These are phyloP conservation scores for Hydractinia symbiolongicarpus DNA, from an alignment of 30 jellyfish, hydroid and myxozoan species.

Conservation along the genomic window DNA sequence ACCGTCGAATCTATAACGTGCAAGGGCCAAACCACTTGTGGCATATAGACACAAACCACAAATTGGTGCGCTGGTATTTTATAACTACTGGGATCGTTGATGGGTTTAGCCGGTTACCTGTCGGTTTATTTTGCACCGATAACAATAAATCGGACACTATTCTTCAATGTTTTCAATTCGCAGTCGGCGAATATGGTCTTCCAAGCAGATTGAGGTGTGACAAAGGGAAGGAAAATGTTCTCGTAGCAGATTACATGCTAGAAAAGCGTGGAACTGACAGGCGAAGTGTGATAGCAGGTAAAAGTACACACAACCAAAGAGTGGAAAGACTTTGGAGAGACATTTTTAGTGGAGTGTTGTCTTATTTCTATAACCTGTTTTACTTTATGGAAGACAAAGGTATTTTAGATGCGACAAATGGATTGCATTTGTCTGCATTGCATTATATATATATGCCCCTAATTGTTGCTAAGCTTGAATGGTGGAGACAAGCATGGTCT, in stretches of 20 bases:
- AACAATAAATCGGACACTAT: slow-evolving; percentile 24
- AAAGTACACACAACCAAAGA: neutral
- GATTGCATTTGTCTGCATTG: no score
- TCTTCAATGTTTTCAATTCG: neutral
- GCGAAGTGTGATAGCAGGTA: no score
- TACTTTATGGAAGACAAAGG: no score
- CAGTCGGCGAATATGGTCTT: slow-evolving; percentile 21
- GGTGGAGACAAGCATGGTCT: no score
- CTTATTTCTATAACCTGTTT: slow-evolving; percentile 10
- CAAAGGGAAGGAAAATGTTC: slow-evolving; percentile 25
- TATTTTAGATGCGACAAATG: no score
- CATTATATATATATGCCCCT: no score
- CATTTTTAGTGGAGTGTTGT: slow-evolving; percentile 27
- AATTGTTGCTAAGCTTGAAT: no score
- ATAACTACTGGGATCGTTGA: neutral
- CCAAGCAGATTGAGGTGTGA: slow-evolving; percentile 30
- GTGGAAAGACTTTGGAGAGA: slow-evolving; percentile 33
- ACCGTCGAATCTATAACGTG: slow-evolving; percentile 40
- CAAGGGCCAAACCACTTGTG: slow-evolving; percentile 24
- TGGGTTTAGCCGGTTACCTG: slow-evolving; percentile 9
- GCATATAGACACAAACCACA: no score
- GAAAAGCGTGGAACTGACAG: no score
- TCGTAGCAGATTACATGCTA: slow-evolving; percentile 11
- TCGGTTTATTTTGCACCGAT: slow-evolving; percentile 17
- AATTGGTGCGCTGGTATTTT: no score